Conservation (phyloP, 2,113 vertebrate species). For the Odocoileus hemionus region DNA sequence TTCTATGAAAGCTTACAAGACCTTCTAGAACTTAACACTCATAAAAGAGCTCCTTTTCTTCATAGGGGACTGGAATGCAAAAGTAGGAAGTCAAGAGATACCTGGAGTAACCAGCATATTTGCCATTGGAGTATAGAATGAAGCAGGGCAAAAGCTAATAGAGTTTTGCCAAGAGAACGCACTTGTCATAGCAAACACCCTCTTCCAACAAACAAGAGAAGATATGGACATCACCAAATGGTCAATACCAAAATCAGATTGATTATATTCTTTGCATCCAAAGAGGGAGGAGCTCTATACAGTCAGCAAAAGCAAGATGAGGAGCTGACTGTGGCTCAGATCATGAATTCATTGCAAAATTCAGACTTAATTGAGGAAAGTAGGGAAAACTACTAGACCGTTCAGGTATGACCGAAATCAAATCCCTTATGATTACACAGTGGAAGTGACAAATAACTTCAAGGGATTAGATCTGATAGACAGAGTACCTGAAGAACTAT, state of each 20-base stretch:
- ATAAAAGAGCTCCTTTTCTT: neutral
- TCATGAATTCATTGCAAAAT: neutral
- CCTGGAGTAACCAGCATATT: neutral
- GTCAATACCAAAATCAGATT: neutral
- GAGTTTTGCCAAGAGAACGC: neutral
- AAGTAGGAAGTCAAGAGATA: neutral
- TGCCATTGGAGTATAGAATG: neutral
- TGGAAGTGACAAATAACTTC: neutral
- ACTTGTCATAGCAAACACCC: neutral
- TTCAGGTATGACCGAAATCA: neutral
- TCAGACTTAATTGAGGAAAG: neutral
- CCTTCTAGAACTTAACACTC: neutral
- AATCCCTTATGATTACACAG: neutral
- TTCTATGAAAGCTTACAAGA: neutral
- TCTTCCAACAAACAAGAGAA: neutral
- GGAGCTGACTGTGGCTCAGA: neutral
- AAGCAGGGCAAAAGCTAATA: neutral
- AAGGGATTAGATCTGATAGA: neutral
- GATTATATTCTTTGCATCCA: neutral
- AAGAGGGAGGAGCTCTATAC: neutral
- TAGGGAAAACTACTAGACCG: neutral
- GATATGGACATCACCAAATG: neutral
- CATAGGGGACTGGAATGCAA: neutral
- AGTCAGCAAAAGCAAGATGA: neutral
- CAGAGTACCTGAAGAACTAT: neutral